A percentile compares a stretch with the other conserved stretches of the same genome.
These are phyloP conservation scores for Ceraclea dissimilis DNA, from an alignment of 2,888 invertebrate genomes.

Conservation along the genomic window DNA sequence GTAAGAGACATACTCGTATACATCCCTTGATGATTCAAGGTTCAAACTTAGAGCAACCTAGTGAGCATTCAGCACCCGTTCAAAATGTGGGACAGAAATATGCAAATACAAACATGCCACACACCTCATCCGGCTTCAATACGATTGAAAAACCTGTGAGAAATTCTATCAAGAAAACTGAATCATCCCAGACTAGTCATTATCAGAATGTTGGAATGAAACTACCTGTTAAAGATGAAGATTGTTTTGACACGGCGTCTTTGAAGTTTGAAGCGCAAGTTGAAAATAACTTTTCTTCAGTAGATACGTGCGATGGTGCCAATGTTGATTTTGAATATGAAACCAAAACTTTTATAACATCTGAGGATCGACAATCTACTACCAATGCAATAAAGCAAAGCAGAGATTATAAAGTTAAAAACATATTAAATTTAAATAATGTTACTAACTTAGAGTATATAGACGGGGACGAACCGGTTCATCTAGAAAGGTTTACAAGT, in stretches of 20 bases:
- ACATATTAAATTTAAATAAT: background rate
- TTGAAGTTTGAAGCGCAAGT: slow-evolving; percentile 54
- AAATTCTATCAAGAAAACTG: background rate
- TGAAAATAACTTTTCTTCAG: slow-evolving; percentile 52
- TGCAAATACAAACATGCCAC: background rate
- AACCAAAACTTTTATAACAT: background rate
- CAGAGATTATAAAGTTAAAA: background rate
- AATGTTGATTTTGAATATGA: slow-evolving; percentile 34
- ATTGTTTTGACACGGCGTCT: slow-evolving; percentile 36
- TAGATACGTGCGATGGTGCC: slow-evolving; percentile 38
- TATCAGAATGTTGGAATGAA: slow-evolving; percentile 16
- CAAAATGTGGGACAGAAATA: slow-evolving; percentile 1
- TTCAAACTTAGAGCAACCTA: slow-evolving; percentile 52
- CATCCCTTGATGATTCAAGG: slow-evolving; percentile 73
- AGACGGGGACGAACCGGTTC: slow-evolving; percentile 8
- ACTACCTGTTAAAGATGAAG: slow-evolving; percentile 9
- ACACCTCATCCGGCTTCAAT: background rate
- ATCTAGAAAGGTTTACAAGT: too few species aligned
- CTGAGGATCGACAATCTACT: background rate
- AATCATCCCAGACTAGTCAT: background rate
- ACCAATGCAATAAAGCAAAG: background rate
- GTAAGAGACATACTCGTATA: slow-evolving; percentile 68
- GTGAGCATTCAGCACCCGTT: slow-evolving; percentile 26
- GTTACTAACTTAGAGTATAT: slow-evolving; percentile 11
- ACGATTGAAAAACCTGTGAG: background rate